These are phyloP conservation scores for Oasisia sp. DNA, from an alignment of 2,888 invertebrate genomes.

Conservation along the genomic window DNA sequence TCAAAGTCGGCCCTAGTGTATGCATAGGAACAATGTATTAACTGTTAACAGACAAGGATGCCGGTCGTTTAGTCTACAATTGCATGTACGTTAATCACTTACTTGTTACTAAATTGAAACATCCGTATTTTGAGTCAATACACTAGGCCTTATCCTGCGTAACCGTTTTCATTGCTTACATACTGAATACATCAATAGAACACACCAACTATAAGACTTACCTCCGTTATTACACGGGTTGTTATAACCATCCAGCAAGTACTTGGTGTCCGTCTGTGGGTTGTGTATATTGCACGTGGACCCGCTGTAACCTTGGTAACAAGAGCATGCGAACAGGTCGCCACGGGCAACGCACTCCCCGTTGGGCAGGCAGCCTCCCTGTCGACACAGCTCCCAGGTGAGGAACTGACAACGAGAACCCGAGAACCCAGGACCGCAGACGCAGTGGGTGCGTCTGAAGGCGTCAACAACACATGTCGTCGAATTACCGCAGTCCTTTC, in stretches of 20 bases:
- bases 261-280: not conserved
- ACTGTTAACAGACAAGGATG: too few relatives aligned
- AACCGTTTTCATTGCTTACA: not conserved
- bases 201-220: not conserved
- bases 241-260: not conserved
- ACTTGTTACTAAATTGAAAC: too few relatives aligned
- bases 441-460: not conserved
- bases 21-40: too few relatives aligned
- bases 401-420: not conserved
- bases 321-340: not conserved
- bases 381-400: not conserved
- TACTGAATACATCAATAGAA: not conserved
- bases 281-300: not conserved
- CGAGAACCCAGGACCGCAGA: not conserved
- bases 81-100: too few relatives aligned
- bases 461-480: not conserved
- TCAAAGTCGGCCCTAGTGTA: too few relatives aligned
- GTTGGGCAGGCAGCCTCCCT: not conserved
- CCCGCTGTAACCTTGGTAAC: not conserved
- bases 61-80: too few relatives aligned
- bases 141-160: too few relatives aligned
- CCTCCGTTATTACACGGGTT: not conserved
- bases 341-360: not conserved
- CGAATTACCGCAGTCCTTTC: not conserved
- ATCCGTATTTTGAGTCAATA: too few relatives aligned